phyloP scores from a whole-genome alignment of 2,113 vertebrate genomes.

The Excalfactoria chinensis region DNA sequence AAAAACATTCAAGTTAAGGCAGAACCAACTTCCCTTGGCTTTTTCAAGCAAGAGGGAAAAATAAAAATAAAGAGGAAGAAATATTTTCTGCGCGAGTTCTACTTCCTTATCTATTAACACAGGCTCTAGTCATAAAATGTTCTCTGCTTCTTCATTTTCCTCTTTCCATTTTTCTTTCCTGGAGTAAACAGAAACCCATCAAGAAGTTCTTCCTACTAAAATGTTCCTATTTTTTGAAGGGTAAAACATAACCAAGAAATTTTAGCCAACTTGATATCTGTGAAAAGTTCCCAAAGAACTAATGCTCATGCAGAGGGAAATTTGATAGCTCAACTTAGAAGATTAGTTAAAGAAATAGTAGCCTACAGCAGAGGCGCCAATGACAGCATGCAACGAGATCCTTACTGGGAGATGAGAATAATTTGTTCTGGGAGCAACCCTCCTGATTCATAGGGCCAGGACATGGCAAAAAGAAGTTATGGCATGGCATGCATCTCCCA shows the following conservation, averaged over 20 bases:
- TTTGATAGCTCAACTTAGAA: neutral
- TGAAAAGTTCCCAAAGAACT: neutral
- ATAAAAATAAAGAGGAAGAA: neutral
- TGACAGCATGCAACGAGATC: neutral
- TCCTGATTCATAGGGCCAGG: neutral
- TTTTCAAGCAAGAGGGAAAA: neutral
- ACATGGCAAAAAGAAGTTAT: neutral
- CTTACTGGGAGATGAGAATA: neutral
- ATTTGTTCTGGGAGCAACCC: neutral
- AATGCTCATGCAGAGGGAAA: neutral
- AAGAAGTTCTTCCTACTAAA: neutral
- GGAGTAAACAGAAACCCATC: neutral
- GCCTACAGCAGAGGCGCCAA: neutral
- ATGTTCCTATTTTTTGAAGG: neutral
- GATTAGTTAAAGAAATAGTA: neutral
- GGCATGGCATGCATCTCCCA: neutral
- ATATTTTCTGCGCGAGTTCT: neutral
- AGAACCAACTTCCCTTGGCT: neutral
- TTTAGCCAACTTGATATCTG: neutral
- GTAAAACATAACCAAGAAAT: neutral
- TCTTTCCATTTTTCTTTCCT: neutral
- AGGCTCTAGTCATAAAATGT: neutral
- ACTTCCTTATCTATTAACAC: neutral
- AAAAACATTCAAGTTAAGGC: slow-evolving; percentile 33
- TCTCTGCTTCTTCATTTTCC: neutral